Evolutionary conservation across 2,113 vertebrate species (phyloP), one percentile per base, ranked within the genome.

Genomic region (Triplophysa siluroides): DNA sequence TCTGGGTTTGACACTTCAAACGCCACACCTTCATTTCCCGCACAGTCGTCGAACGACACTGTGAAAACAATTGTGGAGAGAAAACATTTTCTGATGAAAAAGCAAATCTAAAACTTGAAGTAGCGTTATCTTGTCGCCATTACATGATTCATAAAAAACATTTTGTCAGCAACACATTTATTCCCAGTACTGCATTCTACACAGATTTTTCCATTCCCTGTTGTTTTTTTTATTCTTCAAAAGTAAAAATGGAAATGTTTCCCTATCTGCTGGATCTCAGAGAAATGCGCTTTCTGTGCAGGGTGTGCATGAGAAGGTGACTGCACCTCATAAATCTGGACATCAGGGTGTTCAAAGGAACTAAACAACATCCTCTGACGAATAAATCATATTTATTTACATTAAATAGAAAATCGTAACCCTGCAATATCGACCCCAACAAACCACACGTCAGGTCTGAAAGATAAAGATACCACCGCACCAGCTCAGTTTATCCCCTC

Each of bases 31-130:
- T 93, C 83, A 45, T 98, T 98, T 16, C 95, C 96, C n/a, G 92
- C 89, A 84, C 97, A 98, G 91, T 98, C 96, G 24, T 94, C 94
- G 83, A 98, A 98, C 86, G 91, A 88, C 86, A 99, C 97, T 99
- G 90, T 3, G n/a, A 58, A 73, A 64, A 43, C 62, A 76, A 52
- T 82, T 3, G 41, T 9, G 68, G 76, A 60, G 61, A 76, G 18
- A 64, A 43, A 61, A 29, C 14, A 56, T 67, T 38, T 74, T 4
- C 29, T 69, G 18, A 19, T 58, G 12, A 64, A 18, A 24, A 58
- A 63, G 61, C 61, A 16, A 72, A 3, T n/a, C 52, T 65, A 13
- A 21, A 10, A 72, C 24, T 21, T 72, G 19, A 54, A 29, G 52
- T 54, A 56, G 47, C 14, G 47, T 4, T 50, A 50, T 50, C 12